Conservation (phyloP, 2,888 invertebrate genomes). For the Meganola albula region DNA sequence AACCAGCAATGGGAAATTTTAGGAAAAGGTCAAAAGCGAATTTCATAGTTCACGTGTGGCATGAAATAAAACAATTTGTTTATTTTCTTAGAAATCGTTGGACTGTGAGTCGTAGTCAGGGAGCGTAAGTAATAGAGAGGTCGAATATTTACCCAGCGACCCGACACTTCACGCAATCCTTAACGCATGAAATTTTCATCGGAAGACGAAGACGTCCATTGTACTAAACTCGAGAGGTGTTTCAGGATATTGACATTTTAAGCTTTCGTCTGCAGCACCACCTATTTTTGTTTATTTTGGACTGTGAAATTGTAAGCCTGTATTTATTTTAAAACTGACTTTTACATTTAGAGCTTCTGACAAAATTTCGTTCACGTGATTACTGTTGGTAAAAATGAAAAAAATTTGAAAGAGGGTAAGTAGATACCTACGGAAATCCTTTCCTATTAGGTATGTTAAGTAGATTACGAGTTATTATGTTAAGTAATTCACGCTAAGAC, state of each 20-base stretch:
- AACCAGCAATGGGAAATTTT: constrained; percentile 18
- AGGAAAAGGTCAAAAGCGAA: constrained; percentile 19
- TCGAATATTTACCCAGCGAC: constrained; percentile 48
- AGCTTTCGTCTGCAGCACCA: constrained; percentile 16
- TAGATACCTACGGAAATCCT: no score
- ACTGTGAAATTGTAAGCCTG: no score
- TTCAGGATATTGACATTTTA: constrained; percentile 34
- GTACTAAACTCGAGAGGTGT: constrained; percentile 33
- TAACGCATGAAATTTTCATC: constrained; percentile 53
- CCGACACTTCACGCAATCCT: constrained; percentile 37
- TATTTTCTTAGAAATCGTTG: constrained; percentile 36
- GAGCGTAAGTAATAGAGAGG: constrained; percentile 55
- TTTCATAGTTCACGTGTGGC: constrained; percentile 23
- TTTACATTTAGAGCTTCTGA: no score
- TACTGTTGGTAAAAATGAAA: no score
- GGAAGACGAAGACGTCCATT: constrained; percentile 31
- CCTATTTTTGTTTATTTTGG: constrained; percentile 10
- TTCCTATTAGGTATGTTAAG: no score
- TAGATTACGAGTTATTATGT: no score
- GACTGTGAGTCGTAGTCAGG: constrained; percentile 27
- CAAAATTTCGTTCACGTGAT: no score
- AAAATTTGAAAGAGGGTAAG: no score
- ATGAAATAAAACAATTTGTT: constrained; percentile 42
- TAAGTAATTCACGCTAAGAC: no score
- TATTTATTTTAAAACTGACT: no score